Evolutionary conservation across 2,113 vertebrate genomes (phyloP).

Genomic region (Hemiprocne comata): DNA sequence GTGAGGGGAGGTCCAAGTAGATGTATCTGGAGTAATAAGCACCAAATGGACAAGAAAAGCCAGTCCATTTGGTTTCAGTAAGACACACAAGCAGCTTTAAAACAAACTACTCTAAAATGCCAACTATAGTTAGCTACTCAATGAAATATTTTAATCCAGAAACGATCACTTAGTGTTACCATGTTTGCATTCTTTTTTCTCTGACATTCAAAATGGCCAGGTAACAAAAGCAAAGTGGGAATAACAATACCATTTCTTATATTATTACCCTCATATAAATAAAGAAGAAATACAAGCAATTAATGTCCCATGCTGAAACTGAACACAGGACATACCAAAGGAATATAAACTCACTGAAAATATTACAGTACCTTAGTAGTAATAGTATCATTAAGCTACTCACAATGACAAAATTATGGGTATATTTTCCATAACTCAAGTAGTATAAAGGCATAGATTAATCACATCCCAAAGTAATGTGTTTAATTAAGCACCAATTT

Average conservation of each 20-base stretch:
- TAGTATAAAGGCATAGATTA: background rate
- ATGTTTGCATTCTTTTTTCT: background rate
- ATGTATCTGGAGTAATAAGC: fast-evolving
- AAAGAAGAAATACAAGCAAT: background rate
- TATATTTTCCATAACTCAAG: background rate
- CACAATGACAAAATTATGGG: background rate
- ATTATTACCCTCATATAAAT: background rate
- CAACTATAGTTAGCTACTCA: background rate
- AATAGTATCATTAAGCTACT: background rate
- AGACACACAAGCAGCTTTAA: background rate
- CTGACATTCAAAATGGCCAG: background rate
- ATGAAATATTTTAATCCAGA: background rate
- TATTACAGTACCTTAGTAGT: background rate
- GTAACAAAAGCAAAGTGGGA: background rate
- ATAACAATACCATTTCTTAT: background rate
- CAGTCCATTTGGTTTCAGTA: background rate
- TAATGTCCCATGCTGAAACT: background rate
- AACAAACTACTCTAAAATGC: background rate
- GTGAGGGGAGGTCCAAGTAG: background rate
- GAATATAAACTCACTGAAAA: background rate
- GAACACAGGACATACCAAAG: background rate
- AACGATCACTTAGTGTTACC: background rate
- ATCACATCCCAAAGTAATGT: background rate
- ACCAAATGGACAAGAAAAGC: background rate
- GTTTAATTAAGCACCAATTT: background rate